Evolutionary conservation across 1,140 invertebrate species (phyloP).

Genomic region (Caenorhabditis tropicalis): DNA sequence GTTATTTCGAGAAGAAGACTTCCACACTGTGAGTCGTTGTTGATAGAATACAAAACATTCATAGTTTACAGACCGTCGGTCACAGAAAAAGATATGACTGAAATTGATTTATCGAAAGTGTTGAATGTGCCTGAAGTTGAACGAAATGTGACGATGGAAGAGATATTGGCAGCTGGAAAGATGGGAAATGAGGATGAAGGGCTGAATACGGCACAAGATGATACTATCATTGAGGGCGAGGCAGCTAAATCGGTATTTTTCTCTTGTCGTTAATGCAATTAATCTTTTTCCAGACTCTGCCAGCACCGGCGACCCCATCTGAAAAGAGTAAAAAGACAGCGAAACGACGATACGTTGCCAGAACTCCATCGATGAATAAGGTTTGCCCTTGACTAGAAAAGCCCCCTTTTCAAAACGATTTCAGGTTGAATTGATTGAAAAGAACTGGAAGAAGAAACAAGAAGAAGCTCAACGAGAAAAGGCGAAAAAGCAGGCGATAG

Average conservation of each 20-base stretch:
- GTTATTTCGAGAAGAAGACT: constrained; percentile 35
- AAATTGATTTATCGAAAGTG: neutral
- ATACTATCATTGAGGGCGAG: constrained; percentile 10
- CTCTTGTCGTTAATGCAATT: no score
- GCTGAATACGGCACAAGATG: constrained; percentile 13
- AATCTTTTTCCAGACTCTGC: no score
- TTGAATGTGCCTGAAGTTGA: neutral
- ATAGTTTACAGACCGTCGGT: neutral
- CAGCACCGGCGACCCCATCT: neutral
- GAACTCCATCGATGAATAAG: neutral
- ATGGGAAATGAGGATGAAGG: neutral
- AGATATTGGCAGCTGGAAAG: neutral
- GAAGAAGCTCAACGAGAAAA: neutral
- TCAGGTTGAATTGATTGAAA: neutral
- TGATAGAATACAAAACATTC: no score
- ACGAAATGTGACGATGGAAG: neutral
- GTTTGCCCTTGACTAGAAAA: no score
- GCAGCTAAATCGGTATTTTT: neutral
- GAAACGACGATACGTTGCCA: neutral
- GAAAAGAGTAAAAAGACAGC: neutral
- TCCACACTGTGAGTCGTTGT: neutral
- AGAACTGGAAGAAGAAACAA: constrained; percentile 28
- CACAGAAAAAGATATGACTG: constrained; percentile 17
- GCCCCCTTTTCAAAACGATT: no score
- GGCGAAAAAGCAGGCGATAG: neutral